These are phyloP conservation scores for Clostera curtula DNA, from an alignment of 2,888 invertebrate genomes.

Conservation along the genomic window DNA sequence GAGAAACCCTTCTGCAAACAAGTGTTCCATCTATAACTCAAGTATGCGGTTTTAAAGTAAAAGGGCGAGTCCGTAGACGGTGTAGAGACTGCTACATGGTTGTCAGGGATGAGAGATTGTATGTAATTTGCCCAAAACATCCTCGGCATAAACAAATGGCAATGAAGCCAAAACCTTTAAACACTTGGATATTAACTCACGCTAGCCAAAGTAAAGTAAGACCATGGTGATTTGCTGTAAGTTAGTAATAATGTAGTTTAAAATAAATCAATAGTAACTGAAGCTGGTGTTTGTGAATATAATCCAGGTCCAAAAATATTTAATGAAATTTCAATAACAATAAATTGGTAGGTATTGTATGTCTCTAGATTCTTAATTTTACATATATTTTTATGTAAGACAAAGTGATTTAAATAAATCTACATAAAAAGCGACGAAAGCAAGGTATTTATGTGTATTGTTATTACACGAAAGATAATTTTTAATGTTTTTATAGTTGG, in stretches of 20 bases:
- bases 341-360: too few relatives aligned
- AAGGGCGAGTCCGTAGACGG: constrained; percentile 78
- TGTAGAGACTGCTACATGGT: constrained; percentile 88
- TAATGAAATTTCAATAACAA: too few relatives aligned
- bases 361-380: too few relatives aligned
- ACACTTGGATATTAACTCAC: constrained; percentile 84
- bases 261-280: constrained; percentile 3
- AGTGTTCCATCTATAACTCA: constrained; percentile 36
- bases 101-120: constrained; percentile 78
- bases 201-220: constrained; percentile 77
- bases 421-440: too few relatives aligned
- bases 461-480: too few relatives aligned
- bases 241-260: constrained; percentile 1
- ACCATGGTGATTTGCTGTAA: constrained; percentile 42
- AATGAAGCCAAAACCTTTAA: constrained; percentile 79
- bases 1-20: constrained; percentile 34
- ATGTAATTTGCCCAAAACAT: constrained; percentile 83
- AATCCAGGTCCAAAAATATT: too few relatives aligned
- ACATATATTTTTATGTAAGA: too few relatives aligned
- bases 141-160: constrained; percentile 89
- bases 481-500: too few relatives aligned
- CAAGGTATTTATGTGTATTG: too few relatives aligned
- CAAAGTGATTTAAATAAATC: too few relatives aligned
- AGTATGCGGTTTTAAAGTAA: constrained; percentile 78
- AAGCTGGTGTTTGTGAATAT: constrained; percentile 2